A percentile compares a stretch with the other conserved stretches of the same genome.
These are phyloP conservation scores for Procavia capensis DNA, from an alignment of 2,113 vertebrate genomes.

Conservation along the genomic window DNA sequence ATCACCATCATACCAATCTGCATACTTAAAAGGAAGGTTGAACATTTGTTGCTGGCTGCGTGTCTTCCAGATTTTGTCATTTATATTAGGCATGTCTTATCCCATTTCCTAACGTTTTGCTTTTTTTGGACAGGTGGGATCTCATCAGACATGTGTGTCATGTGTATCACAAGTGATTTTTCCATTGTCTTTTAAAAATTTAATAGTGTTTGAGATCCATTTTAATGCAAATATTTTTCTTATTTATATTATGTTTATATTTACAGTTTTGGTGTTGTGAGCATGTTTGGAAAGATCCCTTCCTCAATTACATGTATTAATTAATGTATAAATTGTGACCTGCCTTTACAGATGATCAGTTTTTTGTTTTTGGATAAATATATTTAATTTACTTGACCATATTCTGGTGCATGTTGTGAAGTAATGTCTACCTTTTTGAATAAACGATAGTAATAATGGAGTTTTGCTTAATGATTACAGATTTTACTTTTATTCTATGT, in stretches of 20 bases:
- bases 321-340: neutral
- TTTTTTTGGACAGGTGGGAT: neutral
- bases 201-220: neutral
- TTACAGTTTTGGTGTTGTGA: neutral
- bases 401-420: neutral
- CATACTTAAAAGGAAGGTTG: neutral
- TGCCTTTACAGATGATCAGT: neutral
- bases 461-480: neutral
- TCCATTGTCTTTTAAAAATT: neutral
- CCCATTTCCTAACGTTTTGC: neutral
- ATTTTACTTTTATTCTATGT: neutral
- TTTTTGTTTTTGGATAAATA: neutral
- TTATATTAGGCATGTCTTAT: neutral
- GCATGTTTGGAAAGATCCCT: neutral
- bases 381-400: neutral
- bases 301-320: neutral
- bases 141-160: neutral
- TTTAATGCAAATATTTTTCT: neutral
- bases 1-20: neutral
- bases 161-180: neutral
- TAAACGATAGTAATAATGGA: neutral
- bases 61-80: neutral
- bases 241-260: neutral
- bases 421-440: neutral
- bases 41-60: neutral